These are phyloP conservation scores for Acrobasis consociella DNA, from an alignment of 2,888 invertebrate genomes.

Conservation along the genomic window DNA sequence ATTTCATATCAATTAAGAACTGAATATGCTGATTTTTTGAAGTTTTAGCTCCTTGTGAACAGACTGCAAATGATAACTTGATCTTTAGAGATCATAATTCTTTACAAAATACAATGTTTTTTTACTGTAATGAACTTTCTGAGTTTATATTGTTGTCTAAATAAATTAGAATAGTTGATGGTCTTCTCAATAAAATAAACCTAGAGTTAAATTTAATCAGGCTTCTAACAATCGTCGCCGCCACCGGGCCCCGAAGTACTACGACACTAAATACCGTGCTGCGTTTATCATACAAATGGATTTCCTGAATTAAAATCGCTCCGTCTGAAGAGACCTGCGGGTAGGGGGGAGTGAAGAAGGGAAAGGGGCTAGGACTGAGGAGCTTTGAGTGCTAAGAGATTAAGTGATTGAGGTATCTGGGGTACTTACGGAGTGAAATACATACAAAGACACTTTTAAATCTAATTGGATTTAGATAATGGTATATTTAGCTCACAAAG, in stretches of 20 bases:
- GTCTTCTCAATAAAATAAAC: no score
- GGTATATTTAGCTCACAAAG: no score
- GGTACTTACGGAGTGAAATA: background rate
- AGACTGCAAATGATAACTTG: no score
- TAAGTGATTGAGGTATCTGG: conserved; percentile 19
- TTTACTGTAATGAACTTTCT: no score
- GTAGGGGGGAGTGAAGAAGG: background rate
- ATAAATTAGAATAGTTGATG: no score
- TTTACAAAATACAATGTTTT: no score
- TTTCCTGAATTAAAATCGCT: conserved; percentile 39
- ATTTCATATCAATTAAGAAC: no score
- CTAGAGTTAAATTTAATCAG: conserved; percentile 26
- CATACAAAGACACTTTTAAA: background rate
- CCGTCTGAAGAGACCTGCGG: conserved; percentile 17
- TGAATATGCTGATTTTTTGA: no score
- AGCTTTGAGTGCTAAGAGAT: conserved; percentile 15
- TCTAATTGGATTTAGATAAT: background rate
- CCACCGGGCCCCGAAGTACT: conserved; percentile 29
- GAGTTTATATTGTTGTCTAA: no score
- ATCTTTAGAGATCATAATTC: no score
- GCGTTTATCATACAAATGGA: conserved; percentile 63
- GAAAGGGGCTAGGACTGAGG: conserved; percentile 4
- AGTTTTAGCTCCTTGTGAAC: no score
- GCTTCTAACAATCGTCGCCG: conserved; percentile 25
- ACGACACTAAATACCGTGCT: conserved; percentile 42